Percentiles rank a stretch among this genome's conserved stretches.
phyloP scores from a whole-genome alignment of 2,888 invertebrate species.

The Drosophila mimica region DNA sequence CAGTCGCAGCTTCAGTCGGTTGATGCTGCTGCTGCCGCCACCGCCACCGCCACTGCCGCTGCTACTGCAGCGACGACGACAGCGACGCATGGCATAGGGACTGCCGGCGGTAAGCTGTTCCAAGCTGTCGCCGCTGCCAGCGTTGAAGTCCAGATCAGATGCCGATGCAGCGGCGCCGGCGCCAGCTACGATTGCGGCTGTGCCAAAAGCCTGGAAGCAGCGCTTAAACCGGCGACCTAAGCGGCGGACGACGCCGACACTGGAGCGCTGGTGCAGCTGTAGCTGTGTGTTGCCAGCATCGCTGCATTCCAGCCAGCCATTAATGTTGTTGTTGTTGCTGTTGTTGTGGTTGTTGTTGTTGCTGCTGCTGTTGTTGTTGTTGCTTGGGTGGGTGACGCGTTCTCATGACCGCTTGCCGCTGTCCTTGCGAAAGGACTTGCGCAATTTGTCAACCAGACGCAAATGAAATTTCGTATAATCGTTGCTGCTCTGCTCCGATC shows the following conservation, averaged over 20 bases:
- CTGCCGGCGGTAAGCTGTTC: constrained; percentile 65
- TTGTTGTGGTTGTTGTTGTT: constrained; percentile 14
- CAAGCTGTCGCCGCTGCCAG: constrained; percentile 48
- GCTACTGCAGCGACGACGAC: constrained; percentile 59
- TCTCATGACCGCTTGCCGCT: constrained; percentile 83
- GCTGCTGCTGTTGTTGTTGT: constrained; percentile 17
- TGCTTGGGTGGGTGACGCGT: constrained; percentile 47
- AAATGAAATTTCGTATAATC: constrained; percentile 91
- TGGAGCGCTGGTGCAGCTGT: constrained; percentile 13
- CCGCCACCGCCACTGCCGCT: constrained; percentile 64
- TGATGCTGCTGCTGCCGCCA: constrained; percentile 60
- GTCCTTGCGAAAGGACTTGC: constrained; percentile 87
- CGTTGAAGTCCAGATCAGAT: constrained; percentile 28
- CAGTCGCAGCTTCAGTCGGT: constrained; percentile 67
- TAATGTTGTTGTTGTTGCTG: constrained; percentile 7
- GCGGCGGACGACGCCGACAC: constrained; percentile 66
- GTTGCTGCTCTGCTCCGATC: constrained; percentile 84
- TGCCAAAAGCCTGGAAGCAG: constrained; percentile 64
- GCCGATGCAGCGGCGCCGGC: not conserved
- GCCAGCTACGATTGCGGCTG: constrained; percentile 26
- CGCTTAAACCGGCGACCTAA: constrained; percentile 78
- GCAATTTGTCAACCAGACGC: constrained; percentile 90
- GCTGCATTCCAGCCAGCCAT: constrained; percentile 19
- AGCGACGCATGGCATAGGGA: constrained; percentile 61
- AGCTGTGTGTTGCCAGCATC: constrained; percentile 20